Evolutionary conservation across 1,140 invertebrate species (phyloP), one percentile per base, ranked within the genome.

Genomic region (Panagrolaimus sp.): DNA sequence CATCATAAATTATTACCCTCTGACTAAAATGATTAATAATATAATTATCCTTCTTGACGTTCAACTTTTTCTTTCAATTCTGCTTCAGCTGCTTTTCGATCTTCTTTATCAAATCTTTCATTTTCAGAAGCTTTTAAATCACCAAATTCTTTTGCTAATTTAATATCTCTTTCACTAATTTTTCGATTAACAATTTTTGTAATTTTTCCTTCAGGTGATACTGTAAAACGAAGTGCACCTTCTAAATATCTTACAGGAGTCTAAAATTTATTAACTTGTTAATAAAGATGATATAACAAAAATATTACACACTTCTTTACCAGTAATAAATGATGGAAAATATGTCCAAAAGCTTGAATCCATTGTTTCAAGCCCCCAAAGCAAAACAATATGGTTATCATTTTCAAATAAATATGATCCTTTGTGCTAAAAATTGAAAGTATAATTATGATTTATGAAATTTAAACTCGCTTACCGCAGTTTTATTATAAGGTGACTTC

Each of bases 401-500:
- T 43, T 27, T 23, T 63, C 62, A 16, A 63, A 63, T 4, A 63
- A 9, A 20, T 42, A 42, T 16, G 27, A 42, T 63, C 62, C 62
- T 42, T 63, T 63, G 9, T 63, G 62, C 16, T 38, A 7, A 38
- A 38, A 38, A n/a, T n/a, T n/a, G n/a, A n/a, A n/a, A n/a, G n/a
- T n/a, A n/a, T n/a, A 38, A 38, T 4, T 38, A 38, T 38, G n/a
- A n/a, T n/a, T n/a, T n/a, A n/a, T n/a, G n/a, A n/a, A n/a, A n/a
- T n/a, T n/a, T n/a, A n/a, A n/a, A n/a, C n/a, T n/a, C n/a, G 27
- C 44, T 46, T 44, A 71, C 69, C 69, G 75, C 70, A 31, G 64
- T 27, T 53, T 53, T 51, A 47, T 73, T 73, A 46, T 67, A 66
- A 31, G 71, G 69, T 42, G 71, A 73, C 43, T 72, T 72, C 46